Evolutionary conservation across 1,140 invertebrate genomes (phyloP), one percentile per base, ranked within the genome.

Genomic region (Hypothenemus hampei): DNA sequence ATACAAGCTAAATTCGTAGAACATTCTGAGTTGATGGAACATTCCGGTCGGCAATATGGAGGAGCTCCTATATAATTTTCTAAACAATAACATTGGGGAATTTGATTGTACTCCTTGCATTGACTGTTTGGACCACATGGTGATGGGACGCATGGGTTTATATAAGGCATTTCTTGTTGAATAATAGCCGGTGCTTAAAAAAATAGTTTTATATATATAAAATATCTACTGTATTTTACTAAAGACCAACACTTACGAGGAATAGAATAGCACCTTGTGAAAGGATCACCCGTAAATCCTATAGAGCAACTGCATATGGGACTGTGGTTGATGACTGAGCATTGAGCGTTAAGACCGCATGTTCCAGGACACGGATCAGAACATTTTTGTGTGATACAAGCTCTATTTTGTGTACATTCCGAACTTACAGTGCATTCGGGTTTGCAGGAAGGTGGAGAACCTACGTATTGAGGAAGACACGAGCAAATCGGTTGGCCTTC

Each of bases 371-470:
- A 92, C 7, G 88, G 87, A 70, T 92, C 82, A 57, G 75, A 73
- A 70, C 89, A 92, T 73, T 87, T 87, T 57, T 84, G 82, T 65
- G 80, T 82, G 18, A 84, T 81, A 66, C 89, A 93, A 41, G 86
- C 81, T 65, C 81, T 75, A 46, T 81, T 78, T 16, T 81, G 78
- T 3, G 81, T 66, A 72, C 89, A 92, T 63, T 93, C 87, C 7
- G 83, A 81, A 63, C 87, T 85, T n/a, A 82, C 77, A 16, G 83
- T 77, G 68, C 89, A 92, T 70, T 89, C 85, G 1, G 86, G 86
- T 59, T 85, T 74, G 66, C 88, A 88, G 55, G 80, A 81, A 65
- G 84, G 82, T 15, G 87, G 85, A 65, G 85, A 81, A 60, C 86
- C 86, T 19, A 85, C 77, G 66, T 86, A 87, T 57, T 82, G 78